Evolutionary conservation across 1,140 invertebrate species (phyloP), one percentile per base, ranked within the genome.

Genomic region (Megathymus violae): DNA sequence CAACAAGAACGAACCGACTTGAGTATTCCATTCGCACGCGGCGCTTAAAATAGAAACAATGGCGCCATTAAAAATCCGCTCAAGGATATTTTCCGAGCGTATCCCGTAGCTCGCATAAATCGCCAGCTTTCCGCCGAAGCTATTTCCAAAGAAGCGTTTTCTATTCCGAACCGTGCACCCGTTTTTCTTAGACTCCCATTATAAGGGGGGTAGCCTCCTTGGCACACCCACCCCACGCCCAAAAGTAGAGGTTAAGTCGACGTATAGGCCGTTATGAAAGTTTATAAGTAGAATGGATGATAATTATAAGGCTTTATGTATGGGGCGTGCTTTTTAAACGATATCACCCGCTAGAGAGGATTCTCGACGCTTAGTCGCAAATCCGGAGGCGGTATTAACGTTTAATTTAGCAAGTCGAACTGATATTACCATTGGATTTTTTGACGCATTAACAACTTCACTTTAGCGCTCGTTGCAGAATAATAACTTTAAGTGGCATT

Each of bases 271-370:
- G 79, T 91, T 91, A 84, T 87, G 81, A 89, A 91, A 91, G 85
- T 91, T 89, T 91, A 91, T 90, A 91, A 91, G 88, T 87, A 84
- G 84, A 88, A 91, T 81, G 85, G 85, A 91, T 91, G 86, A 89
- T 91, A 91, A 91, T 91, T 91, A 89, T 88, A 85, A 78, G 75
- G 76, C 60, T 85, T 84, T 83, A 88, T 78, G 85, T 82, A 80
- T 80, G 76, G 74, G 70, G 82, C 79, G 82, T 85, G 85, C 76
- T 84, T 82, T 83, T 79, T 79, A 76, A 83, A 71, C 75, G 80
- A 74, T 82, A 83, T 80, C 77, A 76, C 80, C 76, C 78, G 62
- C 62, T 65, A 60, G 62, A 74, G 78, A 74, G 74, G 74, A 69
- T 78, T 85, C 75, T 75, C 48, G 65, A 58, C 58, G 31, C 16